Evolutionary conservation across 2,888 invertebrate species (phyloP).

Genomic region (Tetropium fuscum): DNA sequence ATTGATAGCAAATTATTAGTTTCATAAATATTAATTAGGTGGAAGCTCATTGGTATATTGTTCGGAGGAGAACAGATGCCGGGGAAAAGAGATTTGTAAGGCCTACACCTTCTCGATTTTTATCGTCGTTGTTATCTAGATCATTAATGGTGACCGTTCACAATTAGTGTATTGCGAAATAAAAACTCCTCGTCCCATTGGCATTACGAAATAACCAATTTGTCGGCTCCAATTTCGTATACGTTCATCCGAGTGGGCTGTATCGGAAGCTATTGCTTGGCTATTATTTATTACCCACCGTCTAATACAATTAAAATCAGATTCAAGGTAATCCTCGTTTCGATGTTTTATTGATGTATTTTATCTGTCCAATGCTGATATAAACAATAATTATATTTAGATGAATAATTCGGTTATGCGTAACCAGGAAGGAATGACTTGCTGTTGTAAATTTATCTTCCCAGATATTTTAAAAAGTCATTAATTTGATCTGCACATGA

Average conservation of each 20-base stretch:
- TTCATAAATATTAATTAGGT: constrained; percentile 20
- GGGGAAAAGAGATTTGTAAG: constrained; percentile 4
- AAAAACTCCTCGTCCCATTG: neutral
- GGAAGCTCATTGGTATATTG: constrained; percentile 2
- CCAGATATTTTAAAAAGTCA: too few species aligned
- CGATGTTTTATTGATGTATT: too few species aligned
- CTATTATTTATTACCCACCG: neutral
- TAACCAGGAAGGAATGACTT: too few species aligned
- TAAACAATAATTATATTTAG: too few species aligned
- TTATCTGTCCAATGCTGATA: too few species aligned
- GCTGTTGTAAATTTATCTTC: too few species aligned
- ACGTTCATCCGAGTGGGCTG: neutral
- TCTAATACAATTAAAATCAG: neutral
- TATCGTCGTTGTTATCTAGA: constrained; percentile 4
- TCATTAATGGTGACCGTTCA: neutral
- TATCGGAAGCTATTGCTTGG: neutral
- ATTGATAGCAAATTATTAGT: constrained; percentile 20
- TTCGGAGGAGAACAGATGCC: constrained; percentile 7
- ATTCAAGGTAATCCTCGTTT: neutral
- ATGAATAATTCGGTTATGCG: too few species aligned
- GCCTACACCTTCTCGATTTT: constrained; percentile 6
- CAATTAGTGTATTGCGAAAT: constrained; percentile 1
- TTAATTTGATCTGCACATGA: too few species aligned
- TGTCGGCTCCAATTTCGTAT: neutral
- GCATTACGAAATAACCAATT: neutral